phyloP scores from a whole-genome alignment of 2,797 vertebrate genomes.

The Selene dorsalis region DNA sequence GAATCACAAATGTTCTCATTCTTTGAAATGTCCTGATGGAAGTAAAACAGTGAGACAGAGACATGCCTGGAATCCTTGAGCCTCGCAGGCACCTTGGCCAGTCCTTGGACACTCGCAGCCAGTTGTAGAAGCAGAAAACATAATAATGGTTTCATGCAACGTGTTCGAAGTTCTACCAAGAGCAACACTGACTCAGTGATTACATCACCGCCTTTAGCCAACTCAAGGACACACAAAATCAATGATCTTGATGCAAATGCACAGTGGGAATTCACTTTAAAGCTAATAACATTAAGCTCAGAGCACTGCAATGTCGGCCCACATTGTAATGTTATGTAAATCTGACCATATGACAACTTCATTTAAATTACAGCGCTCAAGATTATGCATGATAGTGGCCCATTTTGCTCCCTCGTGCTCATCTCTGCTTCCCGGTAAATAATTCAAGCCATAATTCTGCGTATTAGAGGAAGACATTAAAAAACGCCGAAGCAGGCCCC shows the following conservation, averaged over 20 bases:
- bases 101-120: slow-evolving; percentile 36
- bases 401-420: slow-evolving; percentile 69
- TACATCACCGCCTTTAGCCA: slow-evolving; percentile 79
- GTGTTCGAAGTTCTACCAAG: slow-evolving; percentile 47
- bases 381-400: slow-evolving; percentile 79
- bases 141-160: slow-evolving; percentile 47
- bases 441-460: slow-evolving; percentile 78
- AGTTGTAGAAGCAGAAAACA: slow-evolving; percentile 28
- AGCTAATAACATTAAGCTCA: slow-evolving; percentile 82
- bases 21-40: background rate
- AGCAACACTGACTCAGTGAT: slow-evolving; percentile 78
- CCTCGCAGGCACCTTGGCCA: slow-evolving; percentile 42
- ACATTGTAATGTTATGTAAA: slow-evolving; percentile 86
- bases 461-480: slow-evolving; percentile 79
- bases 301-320: slow-evolving; percentile 73
- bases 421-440: slow-evolving; percentile 77
- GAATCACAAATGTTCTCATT: background rate
- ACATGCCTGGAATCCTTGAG: slow-evolving; percentile 27
- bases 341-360: slow-evolving; percentile 82
- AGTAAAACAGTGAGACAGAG: background rate
- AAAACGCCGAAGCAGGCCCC: slow-evolving; percentile 75
- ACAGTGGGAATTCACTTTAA: slow-evolving; percentile 79
- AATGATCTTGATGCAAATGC: slow-evolving; percentile 78
- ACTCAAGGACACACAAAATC: slow-evolving; percentile 80
- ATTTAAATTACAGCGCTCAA: slow-evolving; percentile 73